Base-by-base conservation (phyloP, 1,140 invertebrate species). In the Ruditapes philippinarum region DNA sequence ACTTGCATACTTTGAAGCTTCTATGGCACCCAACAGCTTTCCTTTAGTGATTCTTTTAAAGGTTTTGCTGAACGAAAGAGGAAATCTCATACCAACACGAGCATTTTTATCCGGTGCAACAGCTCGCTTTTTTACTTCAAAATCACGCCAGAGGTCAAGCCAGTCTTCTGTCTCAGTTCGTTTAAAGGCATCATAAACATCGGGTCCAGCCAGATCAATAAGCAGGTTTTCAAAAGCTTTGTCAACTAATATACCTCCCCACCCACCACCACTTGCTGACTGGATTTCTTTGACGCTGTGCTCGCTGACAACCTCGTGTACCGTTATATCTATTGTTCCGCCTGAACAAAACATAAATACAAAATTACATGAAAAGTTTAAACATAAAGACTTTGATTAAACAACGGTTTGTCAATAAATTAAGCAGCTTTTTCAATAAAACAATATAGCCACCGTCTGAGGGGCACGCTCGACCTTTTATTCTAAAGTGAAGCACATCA, bases 231-330 rank as follows among this genome's bases (percentile, higher is more conserved):
- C 42, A 33, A 86, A 86, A 42, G 73, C 40, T 11, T 68, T 49
- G 54, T 90, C 76, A 22, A 90, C 57, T 3, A 45, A 45, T 12
- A 73, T 70, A 17, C 89, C 89, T 19, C 89, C 89, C 76, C 89
- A 90, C 17, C 42, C 45, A 28, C 82, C 82, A 7, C 89, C 89
- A 31, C 11, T 19, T 14, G 22, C 7, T 4, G 12, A 3, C 3
- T 54, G 51, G 19, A 54, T 9, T 19, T 82, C 80, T 28, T 33
- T 40, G 17, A 82, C 31, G 1, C 1, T 19, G 1, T 22, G 4
- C 31, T 11, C 11, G 0, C 14, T 31, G 11, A 14, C 40, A 7
- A 82, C 33, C 36, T 82, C 60, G 33, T 82, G 80, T 19, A 82
- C 40, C 0, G 57, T 82, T 22, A 68, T 82, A 28, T 82, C 80